Evolutionary conservation across 2,113 vertebrate genomes (phyloP), one percentile per base, ranked within the genome.

Genomic region (Loxodonta africana): DNA sequence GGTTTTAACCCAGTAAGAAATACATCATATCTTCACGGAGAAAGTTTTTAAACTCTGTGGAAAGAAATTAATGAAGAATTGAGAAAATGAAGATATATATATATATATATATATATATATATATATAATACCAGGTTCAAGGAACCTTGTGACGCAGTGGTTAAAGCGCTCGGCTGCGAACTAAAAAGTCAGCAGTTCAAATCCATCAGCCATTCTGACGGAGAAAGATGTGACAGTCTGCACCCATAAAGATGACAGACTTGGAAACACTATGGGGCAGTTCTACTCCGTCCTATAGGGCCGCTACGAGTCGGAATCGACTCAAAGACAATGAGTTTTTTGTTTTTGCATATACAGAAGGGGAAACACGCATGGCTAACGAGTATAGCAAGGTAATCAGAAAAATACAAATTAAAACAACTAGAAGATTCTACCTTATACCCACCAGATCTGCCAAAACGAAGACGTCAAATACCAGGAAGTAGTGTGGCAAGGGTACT

Each of bases 41-140:
- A 69, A 71, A 83, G 20, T 11, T 6, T 82, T 60, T 57, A 14
- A 41, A 53, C 53, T 51, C 51, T 85, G 60, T 51, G 33, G 33
- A 63, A 90, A 89, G 53, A 95, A 95, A 87, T 83, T 69, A 46
- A 63, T 65, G 23, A 93, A 90, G 23, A 83, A 83, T 28, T 46
- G 30, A 33, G 77, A 80, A 74, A 83, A 80, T 30, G 30, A 46
- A 93, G 46, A 83, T 17, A 77, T 3, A n/a, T 0, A 69, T 28
- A 37, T 37, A 37, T 37, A 37, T 0, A 69, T 28, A 37, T 37
- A 37, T 37, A 37, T 37, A 37, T 37, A 37, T 37, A 37, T 37
- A 37, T 37, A 37, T 37, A 37, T 37, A 37, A 26, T 63, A 65
- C 63, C 53, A 57, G 15, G 53, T 57, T 57, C 12, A 57, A 57